Evolutionary conservation across 2,113 vertebrate genomes (phyloP).

Genomic region (Notechis scutatus): DNA sequence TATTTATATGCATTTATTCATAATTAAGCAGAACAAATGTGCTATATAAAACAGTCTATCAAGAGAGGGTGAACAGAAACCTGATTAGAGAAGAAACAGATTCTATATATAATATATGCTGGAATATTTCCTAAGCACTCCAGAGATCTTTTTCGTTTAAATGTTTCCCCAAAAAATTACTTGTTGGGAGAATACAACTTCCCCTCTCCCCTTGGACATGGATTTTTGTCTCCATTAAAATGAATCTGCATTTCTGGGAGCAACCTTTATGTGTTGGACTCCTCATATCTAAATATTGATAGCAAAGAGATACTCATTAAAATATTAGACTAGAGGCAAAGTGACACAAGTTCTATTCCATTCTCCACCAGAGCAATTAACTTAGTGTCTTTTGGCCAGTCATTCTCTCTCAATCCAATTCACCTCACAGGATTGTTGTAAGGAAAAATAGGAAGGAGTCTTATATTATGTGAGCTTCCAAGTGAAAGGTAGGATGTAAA

Average conservation of each 20-base stretch:
- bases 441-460: not conserved
- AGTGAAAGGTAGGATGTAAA: not conserved
- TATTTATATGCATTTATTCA: conserved; percentile 29
- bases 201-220: not conserved
- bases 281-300: not conserved
- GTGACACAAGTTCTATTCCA: not conserved
- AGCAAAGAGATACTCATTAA: not conserved
- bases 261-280: not conserved
- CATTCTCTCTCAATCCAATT: not conserved
- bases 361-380: not conserved
- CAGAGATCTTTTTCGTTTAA: not conserved
- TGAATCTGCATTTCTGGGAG: not conserved
- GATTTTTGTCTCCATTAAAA: not conserved
- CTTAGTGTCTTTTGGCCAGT: not conserved
- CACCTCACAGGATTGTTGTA: not conserved
- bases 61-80: conserved; percentile 11
- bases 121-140: not conserved
- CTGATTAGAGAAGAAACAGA: not conserved
- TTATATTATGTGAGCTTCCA: not conserved
- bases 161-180: not conserved
- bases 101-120: not conserved
- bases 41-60: conserved; percentile 12
- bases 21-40: conserved; percentile 15
- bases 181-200: not conserved
- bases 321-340: not conserved